Base-by-base conservation (phyloP, 1,140 invertebrate genomes). In the Listronotus bonariensis region DNA sequence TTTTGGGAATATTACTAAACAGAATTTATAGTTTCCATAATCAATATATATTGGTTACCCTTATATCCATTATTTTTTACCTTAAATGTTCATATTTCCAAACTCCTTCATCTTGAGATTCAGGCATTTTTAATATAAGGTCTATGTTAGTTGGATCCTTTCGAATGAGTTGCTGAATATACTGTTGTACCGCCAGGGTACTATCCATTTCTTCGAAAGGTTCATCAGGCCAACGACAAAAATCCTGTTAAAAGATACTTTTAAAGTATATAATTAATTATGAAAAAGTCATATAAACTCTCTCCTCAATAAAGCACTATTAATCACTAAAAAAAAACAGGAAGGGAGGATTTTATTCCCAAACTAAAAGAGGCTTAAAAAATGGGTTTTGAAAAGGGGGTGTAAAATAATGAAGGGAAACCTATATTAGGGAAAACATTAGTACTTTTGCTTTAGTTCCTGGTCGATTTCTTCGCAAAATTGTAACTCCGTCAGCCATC, bases 1-100 rank as follows among this genome's bases (percentile, higher is more conserved):
- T 5, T 26, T 26, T 26, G 5, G 5, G 20, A 5, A 3, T 3
- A 26, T 26, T 26, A 26, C 20, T 26, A 26, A 26, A 26, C 20
- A 26, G 20, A 26, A 26, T 26, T 26, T 26, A 3, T 26, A 26
- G n/a, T n/a, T n/a, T n/a, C n/a, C n/a, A n/a, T 26, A 26, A 26
- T 5, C 20, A 26, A 26, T 5, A 26, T 26, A 26, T 26, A 3
- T 26, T 26, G 5, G n/a, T 26, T 26, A 26, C 5, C 1, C 1
- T 26, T 26, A 26, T 26, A 26, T n/a, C 20, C 20, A 26, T n/a
- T n/a, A 26, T 26, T 26, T 26, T 3, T 26, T 56, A 70, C 85
- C 92, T 86, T 36, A 99, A 84, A 83, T 99, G 98, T 83, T 99
- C 98, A 80, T 99, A 99, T 82, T 99, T 99, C 98, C 98, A 99